phyloP scores from a whole-genome alignment of 2,888 invertebrate genomes.

The Plagodis pulveraria region DNA sequence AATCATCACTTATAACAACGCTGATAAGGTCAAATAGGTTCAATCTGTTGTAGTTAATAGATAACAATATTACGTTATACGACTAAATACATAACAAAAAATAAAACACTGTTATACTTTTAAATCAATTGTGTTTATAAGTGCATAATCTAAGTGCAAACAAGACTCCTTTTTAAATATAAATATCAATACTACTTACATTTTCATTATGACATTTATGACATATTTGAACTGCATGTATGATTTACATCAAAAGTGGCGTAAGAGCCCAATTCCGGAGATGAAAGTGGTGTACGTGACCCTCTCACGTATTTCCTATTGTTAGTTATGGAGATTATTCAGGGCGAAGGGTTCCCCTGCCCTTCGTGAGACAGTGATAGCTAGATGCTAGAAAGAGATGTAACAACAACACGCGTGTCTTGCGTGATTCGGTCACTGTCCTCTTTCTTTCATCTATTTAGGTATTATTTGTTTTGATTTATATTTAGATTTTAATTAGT shows the following conservation, averaged over 20 bases:
- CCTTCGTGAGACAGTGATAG: conserved; percentile 32
- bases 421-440: conserved; percentile 36
- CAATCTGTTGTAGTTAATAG: too few relatives aligned
- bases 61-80: too few relatives aligned
- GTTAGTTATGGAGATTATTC: conserved; percentile 24
- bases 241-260: too few relatives aligned
- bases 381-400: conserved; percentile 38
- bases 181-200: too few relatives aligned
- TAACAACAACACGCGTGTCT: conserved; percentile 49
- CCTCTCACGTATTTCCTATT: conserved; percentile 23
- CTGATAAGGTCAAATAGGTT: too few relatives aligned
- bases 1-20: too few relatives aligned
- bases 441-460: conserved; percentile 19
- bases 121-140: too few relatives aligned
- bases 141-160: too few relatives aligned
- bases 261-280: background rate
- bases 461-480: conserved; percentile 14
- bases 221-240: background rate
- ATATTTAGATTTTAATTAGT: conserved; percentile 16
- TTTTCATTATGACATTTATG: too few relatives aligned
- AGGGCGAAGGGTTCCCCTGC: conserved; percentile 28
- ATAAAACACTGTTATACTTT: too few relatives aligned
- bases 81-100: too few relatives aligned
- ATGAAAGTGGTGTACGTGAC: conserved; percentile 28
- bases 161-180: too few relatives aligned